Evolutionary conservation across 2,888 invertebrate species (phyloP).

Genomic region (Nemurella pictetii): DNA sequence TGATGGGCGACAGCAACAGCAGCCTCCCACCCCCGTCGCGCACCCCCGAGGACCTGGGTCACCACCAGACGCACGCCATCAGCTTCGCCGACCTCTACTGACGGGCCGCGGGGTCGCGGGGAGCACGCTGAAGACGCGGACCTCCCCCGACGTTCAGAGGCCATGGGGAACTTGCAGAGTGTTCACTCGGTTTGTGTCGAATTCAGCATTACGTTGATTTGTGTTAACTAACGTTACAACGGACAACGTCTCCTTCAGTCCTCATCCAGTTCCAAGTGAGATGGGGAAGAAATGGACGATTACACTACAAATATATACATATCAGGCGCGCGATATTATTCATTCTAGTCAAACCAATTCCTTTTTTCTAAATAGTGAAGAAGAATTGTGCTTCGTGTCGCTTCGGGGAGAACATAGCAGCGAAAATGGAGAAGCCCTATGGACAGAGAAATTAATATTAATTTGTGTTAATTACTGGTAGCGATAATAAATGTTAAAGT

Average conservation of each 20-base stretch:
- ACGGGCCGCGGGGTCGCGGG: too few species aligned
- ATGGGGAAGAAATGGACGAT: neutral
- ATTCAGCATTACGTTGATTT: too few species aligned
- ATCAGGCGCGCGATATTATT: neutral
- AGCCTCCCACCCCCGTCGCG: conserved; percentile 54
- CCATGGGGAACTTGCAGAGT: too few species aligned
- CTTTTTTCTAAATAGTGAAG: neutral
- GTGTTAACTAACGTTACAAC: too few species aligned
- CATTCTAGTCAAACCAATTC: neutral
- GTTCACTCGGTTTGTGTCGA: too few species aligned
- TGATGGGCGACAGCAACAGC: conserved; percentile 56
- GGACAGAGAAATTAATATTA: too few species aligned
- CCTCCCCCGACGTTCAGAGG: too few species aligned
- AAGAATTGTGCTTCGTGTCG: neutral
- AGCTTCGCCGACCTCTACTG: conserved; percentile 54
- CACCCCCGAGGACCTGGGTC: conserved; percentile 50
- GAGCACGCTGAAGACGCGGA: too few species aligned
- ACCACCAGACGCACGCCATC: conserved; percentile 40
- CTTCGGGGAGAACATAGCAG: neutral
- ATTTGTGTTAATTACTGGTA: neutral
- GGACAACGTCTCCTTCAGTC: too few species aligned
- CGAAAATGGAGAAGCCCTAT: neutral
- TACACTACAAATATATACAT: neutral
- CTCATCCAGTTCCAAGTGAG: too few species aligned
- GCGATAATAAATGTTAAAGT: neutral